Conservation (phyloP, 2,888 invertebrate genomes). For the Chymomyza caudatula region DNA sequence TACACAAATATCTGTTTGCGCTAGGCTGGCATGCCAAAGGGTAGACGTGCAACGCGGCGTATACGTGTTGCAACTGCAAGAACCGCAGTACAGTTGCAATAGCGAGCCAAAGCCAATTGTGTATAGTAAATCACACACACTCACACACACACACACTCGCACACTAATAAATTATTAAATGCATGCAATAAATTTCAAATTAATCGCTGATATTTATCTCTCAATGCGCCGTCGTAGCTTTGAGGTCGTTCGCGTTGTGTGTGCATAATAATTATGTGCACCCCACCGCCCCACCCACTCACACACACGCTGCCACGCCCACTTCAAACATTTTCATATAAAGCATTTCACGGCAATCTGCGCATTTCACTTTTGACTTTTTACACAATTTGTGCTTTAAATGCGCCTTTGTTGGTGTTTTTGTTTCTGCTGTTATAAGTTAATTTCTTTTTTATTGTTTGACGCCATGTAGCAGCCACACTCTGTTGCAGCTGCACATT, state of each 20-base stretch:
- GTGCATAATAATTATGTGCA: constrained; percentile 55
- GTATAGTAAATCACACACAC: constrained; percentile 7
- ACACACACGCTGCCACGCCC: not conserved
- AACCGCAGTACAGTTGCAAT: constrained; percentile 28
- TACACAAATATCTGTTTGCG: constrained; percentile 27
- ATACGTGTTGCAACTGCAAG: constrained; percentile 44
- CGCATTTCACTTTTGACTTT: not conserved
- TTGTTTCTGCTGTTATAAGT: constrained; percentile 26
- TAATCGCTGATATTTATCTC: constrained; percentile 75
- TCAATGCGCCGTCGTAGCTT: constrained; percentile 45
- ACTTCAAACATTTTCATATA: constrained; percentile 5
- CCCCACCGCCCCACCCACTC: constrained; percentile 11
- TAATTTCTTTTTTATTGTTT: constrained; percentile 39
- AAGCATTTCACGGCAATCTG: constrained; percentile 1
- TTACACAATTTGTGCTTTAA: not conserved
- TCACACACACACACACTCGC: constrained; percentile 27
- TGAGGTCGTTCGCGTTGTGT: constrained; percentile 1
- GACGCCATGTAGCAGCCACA: not conserved
- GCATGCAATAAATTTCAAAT: constrained; percentile 74
- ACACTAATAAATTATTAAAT: constrained; percentile 75
- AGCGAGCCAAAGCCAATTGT: constrained; percentile 35
- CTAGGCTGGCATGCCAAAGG: constrained; percentile 39
- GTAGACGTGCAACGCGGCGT: constrained; percentile 52
- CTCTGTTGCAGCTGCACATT: constrained; percentile 20
- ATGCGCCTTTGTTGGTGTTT: not conserved